Percentiles rank a stretch among this genome's conserved stretches.
Conservation (phyloP, 1,140 invertebrate genomes). For the Galendromus occidentalis region DNA sequence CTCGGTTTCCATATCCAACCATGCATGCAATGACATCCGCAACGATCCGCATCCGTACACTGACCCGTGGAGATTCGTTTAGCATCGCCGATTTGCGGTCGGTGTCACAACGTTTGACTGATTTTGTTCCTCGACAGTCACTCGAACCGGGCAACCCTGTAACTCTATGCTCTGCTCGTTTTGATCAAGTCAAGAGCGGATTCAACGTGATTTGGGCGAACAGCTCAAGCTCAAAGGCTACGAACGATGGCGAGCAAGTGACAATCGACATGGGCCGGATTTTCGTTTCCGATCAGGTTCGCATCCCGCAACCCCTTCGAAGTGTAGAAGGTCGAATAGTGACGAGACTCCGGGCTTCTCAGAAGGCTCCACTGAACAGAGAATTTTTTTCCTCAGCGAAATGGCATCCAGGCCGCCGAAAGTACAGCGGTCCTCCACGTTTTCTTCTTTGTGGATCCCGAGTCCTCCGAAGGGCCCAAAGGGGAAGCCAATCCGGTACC, state of each 20-base stretch:
- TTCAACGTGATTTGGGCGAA: constrained; percentile 20
- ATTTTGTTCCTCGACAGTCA: background rate
- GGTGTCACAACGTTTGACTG: background rate
- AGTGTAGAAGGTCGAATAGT: too few relatives aligned
- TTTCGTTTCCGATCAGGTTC: constrained; percentile 19
- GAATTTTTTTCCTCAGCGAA: background rate
- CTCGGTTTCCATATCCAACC: too few relatives aligned
- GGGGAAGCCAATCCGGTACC: background rate
- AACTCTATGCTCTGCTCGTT: constrained; percentile 16
- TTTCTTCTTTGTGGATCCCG: constrained; percentile 6
- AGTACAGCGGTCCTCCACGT: background rate
- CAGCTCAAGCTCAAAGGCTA: constrained; percentile 15
- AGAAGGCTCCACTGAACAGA: too few relatives aligned
- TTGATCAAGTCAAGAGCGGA: constrained; percentile 16
- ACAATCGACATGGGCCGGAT: constrained; percentile 19
- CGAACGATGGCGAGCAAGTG: constrained; percentile 14
- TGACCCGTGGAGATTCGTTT: background rate
- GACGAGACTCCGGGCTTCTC: too few relatives aligned
- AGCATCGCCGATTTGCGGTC: too few relatives aligned
- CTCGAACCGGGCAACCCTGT: constrained; percentile 7
- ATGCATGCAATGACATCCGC: constrained; percentile 12
- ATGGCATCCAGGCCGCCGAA: background rate
- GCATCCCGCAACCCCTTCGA: background rate
- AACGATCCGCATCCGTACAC: background rate
- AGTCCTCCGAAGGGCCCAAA: background rate